These are phyloP conservation scores for Medauroidea extradentata DNA, from an alignment of 1,140 invertebrate genomes.

Conservation along the genomic window DNA sequence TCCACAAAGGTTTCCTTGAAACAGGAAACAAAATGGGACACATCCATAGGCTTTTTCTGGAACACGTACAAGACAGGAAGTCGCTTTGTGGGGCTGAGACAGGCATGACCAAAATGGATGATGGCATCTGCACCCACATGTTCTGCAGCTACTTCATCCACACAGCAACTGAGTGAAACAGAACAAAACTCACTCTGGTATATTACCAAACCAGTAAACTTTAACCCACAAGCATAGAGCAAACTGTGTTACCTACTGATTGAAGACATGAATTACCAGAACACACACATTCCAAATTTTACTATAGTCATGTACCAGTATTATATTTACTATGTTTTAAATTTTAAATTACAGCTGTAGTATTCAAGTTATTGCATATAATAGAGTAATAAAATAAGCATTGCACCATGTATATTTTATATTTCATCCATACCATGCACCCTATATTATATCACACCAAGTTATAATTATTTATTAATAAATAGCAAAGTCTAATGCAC, in stretches of 20 bases:
- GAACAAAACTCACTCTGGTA: background rate
- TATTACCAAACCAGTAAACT: background rate
- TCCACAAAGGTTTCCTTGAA: constrained; percentile 26
- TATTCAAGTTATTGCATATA: too few species aligned
- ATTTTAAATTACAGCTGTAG: too few species aligned
- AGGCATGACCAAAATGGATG: constrained; percentile 88
- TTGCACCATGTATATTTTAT: too few species aligned
- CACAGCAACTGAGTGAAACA: constrained; percentile 71
- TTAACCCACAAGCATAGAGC: background rate
- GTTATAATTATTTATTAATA: too few species aligned
- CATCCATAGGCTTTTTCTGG: constrained; percentile 53
- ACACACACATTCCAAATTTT: background rate
- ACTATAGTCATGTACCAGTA: too few species aligned
- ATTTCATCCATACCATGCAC: too few species aligned
- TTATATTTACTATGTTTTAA: too few species aligned
- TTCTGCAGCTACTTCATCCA: constrained; percentile 85
- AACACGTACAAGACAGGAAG: constrained; percentile 71
- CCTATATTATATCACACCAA: too few species aligned
- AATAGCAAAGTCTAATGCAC: too few species aligned
- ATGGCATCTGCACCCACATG: constrained; percentile 80
- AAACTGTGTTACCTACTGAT: background rate
- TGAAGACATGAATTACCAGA: constrained; percentile 4
- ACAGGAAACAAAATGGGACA: constrained; percentile 36
- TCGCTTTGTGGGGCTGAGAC: constrained; percentile 67
- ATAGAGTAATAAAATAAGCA: too few species aligned